A percentile compares a stretch with the other conserved stretches of the same genome.
phyloP scores from a whole-genome alignment of 1,140 invertebrate genomes.

The Drosophila ficusphila region DNA sequence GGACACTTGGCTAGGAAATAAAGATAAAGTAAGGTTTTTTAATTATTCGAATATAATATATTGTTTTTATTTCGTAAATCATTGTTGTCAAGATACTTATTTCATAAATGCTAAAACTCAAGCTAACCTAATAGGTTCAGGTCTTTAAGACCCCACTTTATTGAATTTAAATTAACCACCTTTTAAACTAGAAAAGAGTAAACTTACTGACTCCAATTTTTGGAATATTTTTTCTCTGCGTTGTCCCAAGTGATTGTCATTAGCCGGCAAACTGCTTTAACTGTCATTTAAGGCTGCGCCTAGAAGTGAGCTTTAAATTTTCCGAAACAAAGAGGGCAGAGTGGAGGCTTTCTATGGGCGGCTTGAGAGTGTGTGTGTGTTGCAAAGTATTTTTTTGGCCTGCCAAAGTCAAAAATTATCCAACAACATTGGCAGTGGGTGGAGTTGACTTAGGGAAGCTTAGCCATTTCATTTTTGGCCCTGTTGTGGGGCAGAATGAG shows the following conservation, averaged over 20 bases:
- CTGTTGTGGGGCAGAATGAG: constrained; percentile 16
- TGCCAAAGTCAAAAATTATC: constrained; percentile 69
- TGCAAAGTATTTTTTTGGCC: constrained; percentile 36
- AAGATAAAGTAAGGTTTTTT: background rate
- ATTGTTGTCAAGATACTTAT: no score
- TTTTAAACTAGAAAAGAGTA: no score
- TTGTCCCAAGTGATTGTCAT: constrained; percentile 11
- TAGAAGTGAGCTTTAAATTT: constrained; percentile 43
- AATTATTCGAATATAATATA: no score
- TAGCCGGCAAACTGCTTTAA: constrained; percentile 27
- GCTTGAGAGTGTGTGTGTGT: background rate
- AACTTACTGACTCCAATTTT: background rate
- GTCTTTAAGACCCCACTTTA: no score
- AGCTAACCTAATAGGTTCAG: no score
- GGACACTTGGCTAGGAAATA: no score
- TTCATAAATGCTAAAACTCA: no score
- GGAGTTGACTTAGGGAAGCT: constrained; percentile 47
- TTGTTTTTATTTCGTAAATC: no score
- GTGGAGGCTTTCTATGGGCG: background rate
- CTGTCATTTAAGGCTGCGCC: constrained; percentile 33
- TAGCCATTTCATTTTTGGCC: constrained; percentile 75
- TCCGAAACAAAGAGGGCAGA: constrained; percentile 1
- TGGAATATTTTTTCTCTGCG: background rate
- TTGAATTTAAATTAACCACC: no score
- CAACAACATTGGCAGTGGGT: constrained; percentile 40